These are phyloP conservation scores for Chloromyia formosa DNA, from an alignment of 2,888 invertebrate species.

Conservation along the genomic window DNA sequence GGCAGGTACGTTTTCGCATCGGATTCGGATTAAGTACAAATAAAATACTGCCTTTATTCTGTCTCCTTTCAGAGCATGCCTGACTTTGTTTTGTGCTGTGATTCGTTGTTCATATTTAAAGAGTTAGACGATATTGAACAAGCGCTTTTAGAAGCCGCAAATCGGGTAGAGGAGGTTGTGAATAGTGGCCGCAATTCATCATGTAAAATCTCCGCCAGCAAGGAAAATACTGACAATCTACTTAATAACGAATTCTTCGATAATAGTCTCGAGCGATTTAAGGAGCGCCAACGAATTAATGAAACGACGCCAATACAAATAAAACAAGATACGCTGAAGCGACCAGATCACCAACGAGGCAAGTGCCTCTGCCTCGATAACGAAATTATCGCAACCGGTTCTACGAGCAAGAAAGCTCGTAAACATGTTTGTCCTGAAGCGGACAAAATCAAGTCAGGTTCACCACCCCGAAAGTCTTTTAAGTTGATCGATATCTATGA, in stretches of 20 bases:
- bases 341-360: background rate
- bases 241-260: background rate
- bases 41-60: too few species aligned
- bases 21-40: background rate
- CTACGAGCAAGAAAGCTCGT: slow-evolving; percentile 44
- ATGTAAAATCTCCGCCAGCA: background rate
- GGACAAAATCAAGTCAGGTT: too few species aligned
- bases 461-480: slow-evolving; percentile 60
- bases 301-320: slow-evolving; percentile 67
- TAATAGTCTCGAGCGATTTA: background rate
- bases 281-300: slow-evolving; percentile 60
- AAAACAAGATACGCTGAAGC: background rate
- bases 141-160: background rate
- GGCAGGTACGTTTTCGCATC: slow-evolving; percentile 56
- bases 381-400: background rate
- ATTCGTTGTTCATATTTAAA: slow-evolving; percentile 72
- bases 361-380: background rate
- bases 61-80: slow-evolving; percentile 62
- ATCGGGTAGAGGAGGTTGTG: background rate
- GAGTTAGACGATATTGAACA: slow-evolving; percentile 61
- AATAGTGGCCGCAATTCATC: background rate
- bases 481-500: slow-evolving; percentile 68
- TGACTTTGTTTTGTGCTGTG: slow-evolving; percentile 71
- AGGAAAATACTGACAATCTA: background rate
- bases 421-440: slow-evolving; percentile 43